phyloP scores from a whole-genome alignment of 1,140 invertebrate species.

The Heliconius hewitsoni region DNA sequence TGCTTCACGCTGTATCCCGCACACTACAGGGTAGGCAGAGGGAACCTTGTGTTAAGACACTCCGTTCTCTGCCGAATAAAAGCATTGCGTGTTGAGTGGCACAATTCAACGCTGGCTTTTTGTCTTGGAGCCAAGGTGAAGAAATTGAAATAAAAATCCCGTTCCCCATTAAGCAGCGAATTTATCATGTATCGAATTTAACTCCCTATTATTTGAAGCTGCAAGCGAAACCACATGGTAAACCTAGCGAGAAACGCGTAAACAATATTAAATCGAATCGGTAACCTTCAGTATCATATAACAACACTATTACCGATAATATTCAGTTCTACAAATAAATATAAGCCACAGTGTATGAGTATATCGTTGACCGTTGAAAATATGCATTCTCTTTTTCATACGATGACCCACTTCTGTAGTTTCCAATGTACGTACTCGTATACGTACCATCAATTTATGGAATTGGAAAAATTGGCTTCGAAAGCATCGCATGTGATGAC shows the following conservation, averaged over 20 bases:
- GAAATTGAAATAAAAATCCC: no score
- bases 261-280: no score
- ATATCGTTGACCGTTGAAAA: slow-evolving; percentile 8
- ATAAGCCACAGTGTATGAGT: neutral
- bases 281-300: neutral
- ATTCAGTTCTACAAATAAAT: slow-evolving; percentile 1
- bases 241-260: no score
- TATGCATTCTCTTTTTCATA: slow-evolving; percentile 7
- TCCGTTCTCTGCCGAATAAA: no score
- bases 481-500: slow-evolving; percentile 1
- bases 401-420: slow-evolving; percentile 8
- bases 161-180: neutral
- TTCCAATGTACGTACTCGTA: slow-evolving; percentile 2
- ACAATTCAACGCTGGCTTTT: no score
- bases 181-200: no score
- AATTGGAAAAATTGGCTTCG: slow-evolving; percentile 15
- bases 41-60: no score
- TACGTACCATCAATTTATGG: slow-evolving; percentile 11
- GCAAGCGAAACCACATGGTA: no score
- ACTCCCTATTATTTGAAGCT: no score
- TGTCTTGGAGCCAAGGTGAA: no score
- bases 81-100: no score
- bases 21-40: no score
- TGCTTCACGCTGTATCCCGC: neutral
- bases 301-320: neutral